phyloP scores from a whole-genome alignment of 2,888 invertebrate species.

The Drosophila longiperda region DNA sequence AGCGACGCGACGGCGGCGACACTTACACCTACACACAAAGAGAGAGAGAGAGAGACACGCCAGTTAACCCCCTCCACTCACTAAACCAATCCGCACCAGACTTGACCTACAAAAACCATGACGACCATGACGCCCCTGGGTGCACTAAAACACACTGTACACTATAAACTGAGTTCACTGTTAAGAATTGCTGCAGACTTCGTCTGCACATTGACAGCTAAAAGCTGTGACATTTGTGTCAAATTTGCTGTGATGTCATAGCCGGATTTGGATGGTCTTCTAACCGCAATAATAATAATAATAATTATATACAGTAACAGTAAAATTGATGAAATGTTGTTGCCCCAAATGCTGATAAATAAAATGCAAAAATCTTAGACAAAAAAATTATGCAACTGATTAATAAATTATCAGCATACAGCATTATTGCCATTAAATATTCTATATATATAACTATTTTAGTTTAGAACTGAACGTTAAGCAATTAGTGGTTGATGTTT shows the following conservation, averaged over 20 bases:
- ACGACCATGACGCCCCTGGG: constrained; percentile 58
- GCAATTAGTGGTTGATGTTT: neutral
- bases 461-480: neutral
- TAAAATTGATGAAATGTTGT: neutral
- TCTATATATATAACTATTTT: neutral
- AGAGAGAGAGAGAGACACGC: constrained; percentile 15
- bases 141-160: constrained; percentile 27
- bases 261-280: constrained; percentile 18
- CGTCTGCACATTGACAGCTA: constrained; percentile 49
- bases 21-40: constrained; percentile 61
- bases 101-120: constrained; percentile 73
- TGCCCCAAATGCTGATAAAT: neutral
- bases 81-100: constrained; percentile 54
- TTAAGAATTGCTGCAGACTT: constrained; percentile 10
- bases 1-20: constrained; percentile 61
- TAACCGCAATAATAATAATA: constrained; percentile 10
- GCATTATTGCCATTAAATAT: neutral
- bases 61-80: constrained; percentile 8
- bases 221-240: constrained; percentile 43
- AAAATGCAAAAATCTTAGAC: neutral
- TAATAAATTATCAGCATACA: neutral
- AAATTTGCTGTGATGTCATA: constrained; percentile 47
- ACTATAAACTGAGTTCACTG: constrained; percentile 18
- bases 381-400: neutral
- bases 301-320: neutral